Percentiles rank a stretch among this genome's conserved stretches.
These are phyloP conservation scores for Myopa testacea DNA, from an alignment of 2,888 invertebrate genomes.

Conservation along the genomic window DNA sequence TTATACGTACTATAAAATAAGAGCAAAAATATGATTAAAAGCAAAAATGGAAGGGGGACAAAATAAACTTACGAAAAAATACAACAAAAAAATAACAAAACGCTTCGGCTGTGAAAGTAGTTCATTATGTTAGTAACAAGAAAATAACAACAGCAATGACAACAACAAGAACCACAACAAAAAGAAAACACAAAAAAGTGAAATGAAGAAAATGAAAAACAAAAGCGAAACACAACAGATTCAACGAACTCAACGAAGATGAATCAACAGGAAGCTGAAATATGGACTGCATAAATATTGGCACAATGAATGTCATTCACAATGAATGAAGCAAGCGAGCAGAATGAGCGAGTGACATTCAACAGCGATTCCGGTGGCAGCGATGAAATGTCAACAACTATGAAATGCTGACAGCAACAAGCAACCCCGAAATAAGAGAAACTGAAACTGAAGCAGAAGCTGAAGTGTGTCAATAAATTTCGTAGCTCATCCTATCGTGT, in stretches of 20 bases:
- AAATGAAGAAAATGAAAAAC: background rate
- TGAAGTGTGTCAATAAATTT: background rate
- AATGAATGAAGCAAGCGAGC: background rate
- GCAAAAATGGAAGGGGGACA: background rate
- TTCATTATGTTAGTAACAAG: too few relatives aligned
- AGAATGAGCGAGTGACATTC: background rate
- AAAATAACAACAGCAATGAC: too few relatives aligned
- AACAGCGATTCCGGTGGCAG: background rate
- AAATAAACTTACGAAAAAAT: too few relatives aligned
- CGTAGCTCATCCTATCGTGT: too few relatives aligned
- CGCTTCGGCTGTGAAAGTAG: too few relatives aligned
- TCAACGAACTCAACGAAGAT: background rate
- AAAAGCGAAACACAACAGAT: background rate
- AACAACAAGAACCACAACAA: background rate
- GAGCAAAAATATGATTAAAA: background rate
- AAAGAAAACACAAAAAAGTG: background rate
- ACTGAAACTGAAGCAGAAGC: background rate
- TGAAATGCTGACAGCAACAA: background rate
- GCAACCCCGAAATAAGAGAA: background rate
- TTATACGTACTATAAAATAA: background rate
- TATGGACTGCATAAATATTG: conserved; percentile 8
- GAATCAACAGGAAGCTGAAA: background rate
- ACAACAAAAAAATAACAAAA: too few relatives aligned
- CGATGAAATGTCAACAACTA: background rate
- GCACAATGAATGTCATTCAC: too few relatives aligned